Evolutionary conservation across 1,140 invertebrate genomes (phyloP).

Genomic region (Scaptomyza graminum): DNA sequence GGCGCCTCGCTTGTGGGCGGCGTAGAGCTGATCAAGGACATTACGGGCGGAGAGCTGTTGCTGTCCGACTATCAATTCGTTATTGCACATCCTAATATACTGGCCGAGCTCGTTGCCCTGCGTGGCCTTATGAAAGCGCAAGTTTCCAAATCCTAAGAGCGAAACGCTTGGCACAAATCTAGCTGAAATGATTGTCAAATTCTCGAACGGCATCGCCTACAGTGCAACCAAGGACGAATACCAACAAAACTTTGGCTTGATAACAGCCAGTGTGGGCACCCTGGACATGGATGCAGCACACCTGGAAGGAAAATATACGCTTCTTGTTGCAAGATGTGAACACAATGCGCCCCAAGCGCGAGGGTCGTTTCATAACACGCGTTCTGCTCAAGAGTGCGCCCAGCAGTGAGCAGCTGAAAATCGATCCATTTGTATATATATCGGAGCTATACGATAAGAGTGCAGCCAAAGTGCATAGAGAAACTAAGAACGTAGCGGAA

Average conservation of each 20-base stretch:
- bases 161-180: conserved; percentile 89
- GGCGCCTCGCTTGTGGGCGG: conserved; percentile 90
- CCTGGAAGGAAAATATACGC: conserved; percentile 89
- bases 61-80: conserved; percentile 89
- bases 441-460: conserved; percentile 72
- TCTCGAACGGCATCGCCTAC: conserved; percentile 88
- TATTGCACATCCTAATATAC: conserved; percentile 90
- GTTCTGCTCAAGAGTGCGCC: conserved; percentile 85
- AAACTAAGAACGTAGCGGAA: conserved; percentile 36
- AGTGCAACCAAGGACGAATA: conserved; percentile 86
- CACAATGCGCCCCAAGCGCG: conserved; percentile 86
- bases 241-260: conserved; percentile 88
- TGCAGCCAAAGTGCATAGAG: conserved; percentile 45
- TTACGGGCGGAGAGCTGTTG: conserved; percentile 88
- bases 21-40: conserved; percentile 88
- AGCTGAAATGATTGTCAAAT: conserved; percentile 86
- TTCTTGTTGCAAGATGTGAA: conserved; percentile 87
- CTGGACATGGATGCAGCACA: conserved; percentile 88
- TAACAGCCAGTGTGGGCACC: conserved; percentile 88
- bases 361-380: conserved; percentile 88
- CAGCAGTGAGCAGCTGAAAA: conserved; percentile 87
- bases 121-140: conserved; percentile 90
- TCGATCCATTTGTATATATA: conserved; percentile 87
- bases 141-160: conserved; percentile 88
- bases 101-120: conserved; percentile 89